Conservation (phyloP, 2,113 vertebrate genomes). For the Numida meleagris region DNA sequence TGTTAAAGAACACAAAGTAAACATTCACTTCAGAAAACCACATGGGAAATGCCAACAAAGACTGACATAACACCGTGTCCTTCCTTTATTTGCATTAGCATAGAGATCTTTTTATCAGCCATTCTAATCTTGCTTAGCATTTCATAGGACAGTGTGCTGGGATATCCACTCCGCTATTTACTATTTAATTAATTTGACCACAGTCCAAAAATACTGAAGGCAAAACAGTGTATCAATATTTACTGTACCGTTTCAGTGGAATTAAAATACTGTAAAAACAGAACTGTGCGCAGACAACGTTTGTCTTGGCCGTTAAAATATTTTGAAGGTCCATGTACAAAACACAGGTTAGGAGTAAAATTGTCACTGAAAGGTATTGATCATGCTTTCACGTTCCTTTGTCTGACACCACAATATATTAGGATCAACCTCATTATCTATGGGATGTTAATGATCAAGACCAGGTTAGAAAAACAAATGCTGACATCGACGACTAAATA, state of each 20-base stretch:
- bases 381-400: not conserved
- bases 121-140: conserved; percentile 48
- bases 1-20: conserved; percentile 27
- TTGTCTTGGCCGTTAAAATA: conserved; percentile 58
- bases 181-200: conserved; percentile 69
- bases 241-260: conserved; percentile 71
- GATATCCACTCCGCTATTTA: conserved; percentile 67
- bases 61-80: conserved; percentile 2
- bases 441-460: not conserved
- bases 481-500: conserved; percentile 34
- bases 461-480: conserved; percentile 31
- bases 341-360: conserved; percentile 43
- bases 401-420: not conserved
- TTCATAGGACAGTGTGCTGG: conserved; percentile 61
- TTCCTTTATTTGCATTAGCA: conserved; percentile 44
- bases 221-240: conserved; percentile 75
- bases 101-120: conserved; percentile 54
- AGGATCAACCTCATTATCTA: not conserved
- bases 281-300: conserved; percentile 52
- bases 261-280: conserved; percentile 75
- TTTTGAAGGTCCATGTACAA: conserved; percentile 46
- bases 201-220: conserved; percentile 67
- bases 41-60: conserved; percentile 53
- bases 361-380: conserved; percentile 44
- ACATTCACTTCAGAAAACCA: conserved; percentile 37